A percentile compares a stretch with the other conserved stretches of the same genome.
These are phyloP conservation scores for Thalpophila matura DNA, from an alignment of 2,888 invertebrate species.

Conservation along the genomic window DNA sequence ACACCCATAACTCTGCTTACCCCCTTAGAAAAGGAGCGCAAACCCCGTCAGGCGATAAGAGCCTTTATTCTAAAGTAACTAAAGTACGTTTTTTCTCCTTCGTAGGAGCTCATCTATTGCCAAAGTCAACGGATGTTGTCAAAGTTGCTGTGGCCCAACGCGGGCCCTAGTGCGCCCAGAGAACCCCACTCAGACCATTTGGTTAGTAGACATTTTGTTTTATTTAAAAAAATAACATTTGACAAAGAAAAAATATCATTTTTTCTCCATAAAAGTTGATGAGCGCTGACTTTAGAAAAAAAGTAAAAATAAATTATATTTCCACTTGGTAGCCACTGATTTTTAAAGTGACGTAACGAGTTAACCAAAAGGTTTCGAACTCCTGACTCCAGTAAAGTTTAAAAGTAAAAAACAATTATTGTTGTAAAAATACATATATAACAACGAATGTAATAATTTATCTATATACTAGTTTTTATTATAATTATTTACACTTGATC, in stretches of 20 bases:
- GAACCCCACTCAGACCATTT: constrained; percentile 90
- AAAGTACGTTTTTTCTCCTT: constrained; percentile 89
- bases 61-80: constrained; percentile 83
- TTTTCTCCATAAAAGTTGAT: constrained; percentile 9
- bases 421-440: not conserved
- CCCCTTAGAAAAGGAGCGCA: constrained; percentile 43
- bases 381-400: not conserved
- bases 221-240: constrained; percentile 59
- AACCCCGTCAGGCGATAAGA: constrained; percentile 74
- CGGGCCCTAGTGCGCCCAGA: constrained; percentile 89
- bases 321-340: constrained; percentile 2
- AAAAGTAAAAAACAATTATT: not conserved
- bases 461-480: constrained; percentile 1
- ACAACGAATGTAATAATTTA: too few relatives aligned
- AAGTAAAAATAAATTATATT: not conserved
- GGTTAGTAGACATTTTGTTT: constrained; percentile 90
- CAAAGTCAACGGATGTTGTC: constrained; percentile 91
- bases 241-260: not conserved
- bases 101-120: constrained; percentile 91
- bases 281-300: constrained; percentile 3
- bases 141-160: constrained; percentile 91
- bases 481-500: constrained; percentile 13
- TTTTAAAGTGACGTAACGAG: not conserved
- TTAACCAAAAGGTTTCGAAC: constrained; percentile 25
- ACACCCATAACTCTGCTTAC: constrained; percentile 28